phyloP scores from a whole-genome alignment of 2,113 vertebrate species.

The Daubentonia madagascariensis region DNA sequence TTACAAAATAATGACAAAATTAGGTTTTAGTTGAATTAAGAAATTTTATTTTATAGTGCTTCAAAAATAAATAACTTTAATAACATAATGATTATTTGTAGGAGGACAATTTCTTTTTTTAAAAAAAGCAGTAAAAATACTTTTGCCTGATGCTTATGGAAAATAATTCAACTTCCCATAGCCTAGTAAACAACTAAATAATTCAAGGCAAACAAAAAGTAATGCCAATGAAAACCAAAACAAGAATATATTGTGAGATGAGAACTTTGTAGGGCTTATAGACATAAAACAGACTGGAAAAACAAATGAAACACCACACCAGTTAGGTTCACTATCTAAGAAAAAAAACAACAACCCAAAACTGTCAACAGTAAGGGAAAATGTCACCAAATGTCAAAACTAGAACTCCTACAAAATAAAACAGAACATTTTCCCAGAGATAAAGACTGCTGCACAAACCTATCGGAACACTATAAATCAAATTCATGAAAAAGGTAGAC shows the following conservation, averaged over 20 bases:
- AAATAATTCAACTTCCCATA: neutral
- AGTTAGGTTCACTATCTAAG: slow-evolving; percentile 49
- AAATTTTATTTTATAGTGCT: neutral
- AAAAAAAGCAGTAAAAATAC: neutral
- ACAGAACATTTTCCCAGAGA: slow-evolving; percentile 66
- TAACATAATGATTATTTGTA: neutral
- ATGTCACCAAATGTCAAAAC: slow-evolving; percentile 81
- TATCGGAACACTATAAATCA: slow-evolving; percentile 64
- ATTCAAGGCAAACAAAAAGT: slow-evolving; percentile 52
- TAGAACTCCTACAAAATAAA: slow-evolving; percentile 64
- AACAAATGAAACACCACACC: slow-evolving; percentile 67
- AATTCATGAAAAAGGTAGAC: slow-evolving; percentile 58
- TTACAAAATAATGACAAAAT: neutral
- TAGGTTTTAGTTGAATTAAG: neutral
- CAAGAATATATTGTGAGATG: slow-evolving; percentile 13
- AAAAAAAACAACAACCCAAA: neutral
- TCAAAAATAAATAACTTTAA: neutral
- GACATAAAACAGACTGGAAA: slow-evolving; percentile 51
- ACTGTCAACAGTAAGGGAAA: slow-evolving; percentile 75
- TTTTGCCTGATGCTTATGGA: neutral
- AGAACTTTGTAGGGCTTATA: slow-evolving; percentile 15
- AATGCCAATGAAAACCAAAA: slow-evolving; percentile 37
- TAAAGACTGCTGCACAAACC: slow-evolving; percentile 65
- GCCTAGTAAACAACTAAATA: slow-evolving; percentile 45
- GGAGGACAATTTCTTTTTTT: neutral